A percentile compares a stretch with the other conserved stretches of the same genome.
phyloP scores from a whole-genome alignment of 2,888 invertebrate genomes.

The Seira sanloemensis region DNA sequence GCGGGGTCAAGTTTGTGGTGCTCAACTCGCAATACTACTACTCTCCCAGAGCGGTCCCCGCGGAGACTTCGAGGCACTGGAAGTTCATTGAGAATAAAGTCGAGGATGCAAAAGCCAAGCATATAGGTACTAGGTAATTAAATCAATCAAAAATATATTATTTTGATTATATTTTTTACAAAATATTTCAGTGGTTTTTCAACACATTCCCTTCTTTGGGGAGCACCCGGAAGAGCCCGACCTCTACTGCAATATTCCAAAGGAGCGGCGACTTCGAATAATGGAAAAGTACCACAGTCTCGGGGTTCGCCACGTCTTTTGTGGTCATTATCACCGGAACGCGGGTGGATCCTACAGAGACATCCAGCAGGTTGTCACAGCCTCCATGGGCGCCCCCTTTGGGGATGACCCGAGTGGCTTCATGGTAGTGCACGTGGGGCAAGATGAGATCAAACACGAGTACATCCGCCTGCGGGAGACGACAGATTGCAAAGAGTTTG shows the following conservation, averaged over 20 bases:
- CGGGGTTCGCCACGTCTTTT: slow-evolving; percentile 77
- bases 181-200: slow-evolving; percentile 75
- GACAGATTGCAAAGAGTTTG: slow-evolving; percentile 33
- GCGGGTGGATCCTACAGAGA: slow-evolving; percentile 75
- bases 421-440: slow-evolving; percentile 76
- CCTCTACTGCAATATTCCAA: slow-evolving; percentile 76
- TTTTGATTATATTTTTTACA: background rate
- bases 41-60: slow-evolving; percentile 74
- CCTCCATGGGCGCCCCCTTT: slow-evolving; percentile 77
- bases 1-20: slow-evolving; percentile 77
- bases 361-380: slow-evolving; percentile 75
- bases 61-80: slow-evolving; percentile 76
- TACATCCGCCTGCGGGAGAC: slow-evolving; percentile 69
- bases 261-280: slow-evolving; percentile 74
- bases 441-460: slow-evolving; percentile 75
- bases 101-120: slow-evolving; percentile 63
- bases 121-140: slow-evolving; percentile 62
- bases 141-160: background rate
- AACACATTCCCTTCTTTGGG: slow-evolving; percentile 78
- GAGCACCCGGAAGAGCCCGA: slow-evolving; percentile 74
- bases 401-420: slow-evolving; percentile 76
- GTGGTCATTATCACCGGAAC: slow-evolving; percentile 77
- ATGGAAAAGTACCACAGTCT: slow-evolving; percentile 76
- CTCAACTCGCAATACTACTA: slow-evolving; percentile 77
- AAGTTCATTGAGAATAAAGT: slow-evolving; percentile 76